Evolutionary conservation across 1,140 invertebrate genomes (phyloP), one percentile per base, ranked within the genome.

Genomic region (Tetramorium alpestre): DNA sequence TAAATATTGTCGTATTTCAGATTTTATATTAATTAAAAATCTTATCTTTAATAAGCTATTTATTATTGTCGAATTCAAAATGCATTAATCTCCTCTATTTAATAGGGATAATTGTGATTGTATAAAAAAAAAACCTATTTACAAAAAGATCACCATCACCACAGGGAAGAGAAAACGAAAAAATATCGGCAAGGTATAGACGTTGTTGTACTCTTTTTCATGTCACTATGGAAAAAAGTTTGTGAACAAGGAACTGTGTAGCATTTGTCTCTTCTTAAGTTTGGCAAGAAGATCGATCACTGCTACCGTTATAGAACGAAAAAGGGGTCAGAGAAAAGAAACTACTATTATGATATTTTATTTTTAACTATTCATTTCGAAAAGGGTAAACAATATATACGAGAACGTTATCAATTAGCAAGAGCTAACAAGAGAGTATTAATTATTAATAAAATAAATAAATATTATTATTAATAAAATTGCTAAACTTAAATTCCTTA

Each of bases 261-360:
- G 82, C 77, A 89, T 89, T 89, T 87, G 72, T 90, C 84, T 90
- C 54, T 82, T 90, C 54, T 82, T 84, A 73, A 69, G 88, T 84
- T 90, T 38, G 76, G 84, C 49, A 75, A 87, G 89, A 87, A 89
- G 87, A 90, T 90, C 87, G 89, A 90, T 90, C 41, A 41, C 58
- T 47, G 72, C 51, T 58, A 89, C 86, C 51, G 70, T 87, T 77
- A 77, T 62, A 78, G 85, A 62, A 85, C 56, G 11, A 77, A 64
- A 62, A 25, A 49, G 6, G 1, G 10, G 28, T 47, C 6, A 38
- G n/a, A 51, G n/a, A 38, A 64, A 18, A 78, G 28, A 78, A 78
- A 67, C 44, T 51, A 7, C 28, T 38, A 38, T 49, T 65, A 13
- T 8, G 8, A 64, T 51, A 33, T 78, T 78, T 78, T 7, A 38